Evolutionary conservation across 2,888 invertebrate species (phyloP).

Genomic region (Tachina grossa): DNA sequence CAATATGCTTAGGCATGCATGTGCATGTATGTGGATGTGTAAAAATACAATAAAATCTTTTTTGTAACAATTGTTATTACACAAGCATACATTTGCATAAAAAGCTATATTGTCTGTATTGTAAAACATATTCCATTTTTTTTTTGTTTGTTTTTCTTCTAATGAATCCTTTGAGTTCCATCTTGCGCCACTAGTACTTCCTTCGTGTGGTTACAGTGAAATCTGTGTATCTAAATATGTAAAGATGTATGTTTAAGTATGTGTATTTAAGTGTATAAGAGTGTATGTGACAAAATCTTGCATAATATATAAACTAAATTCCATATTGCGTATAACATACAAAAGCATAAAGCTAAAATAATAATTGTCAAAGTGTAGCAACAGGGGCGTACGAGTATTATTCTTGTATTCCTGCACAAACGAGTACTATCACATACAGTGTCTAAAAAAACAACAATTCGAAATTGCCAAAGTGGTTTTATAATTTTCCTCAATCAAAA

Average conservation of each 20-base stretch:
- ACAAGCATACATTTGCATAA: conserved; percentile 4
- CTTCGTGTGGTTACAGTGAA: neutral
- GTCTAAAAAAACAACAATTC: neutral
- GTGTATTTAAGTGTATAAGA: neutral
- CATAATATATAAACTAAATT: conserved; percentile 2
- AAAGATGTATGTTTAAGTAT: neutral
- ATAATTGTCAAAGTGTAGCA: conserved; percentile 41
- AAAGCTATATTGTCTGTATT: conserved; percentile 15
- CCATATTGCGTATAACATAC: neutral
- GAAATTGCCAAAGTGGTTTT: too few relatives aligned
- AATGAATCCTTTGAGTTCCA: conserved; percentile 11
- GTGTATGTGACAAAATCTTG: neutral
- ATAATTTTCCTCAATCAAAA: too few relatives aligned
- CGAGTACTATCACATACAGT: neutral
- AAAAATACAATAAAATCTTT: conserved; percentile 9
- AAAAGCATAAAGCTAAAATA: conserved; percentile 39
- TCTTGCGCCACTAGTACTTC: neutral
- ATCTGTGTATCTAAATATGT: too few relatives aligned
- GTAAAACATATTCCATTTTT: neutral
- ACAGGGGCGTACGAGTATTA: conserved; percentile 14
- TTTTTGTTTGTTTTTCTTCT: neutral
- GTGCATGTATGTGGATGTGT: neutral
- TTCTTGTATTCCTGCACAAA: neutral
- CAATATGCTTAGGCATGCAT: neutral
- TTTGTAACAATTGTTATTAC: neutral